Base-by-base conservation (phyloP, 2,113 vertebrate species). In the Sander lucioperca region DNA sequence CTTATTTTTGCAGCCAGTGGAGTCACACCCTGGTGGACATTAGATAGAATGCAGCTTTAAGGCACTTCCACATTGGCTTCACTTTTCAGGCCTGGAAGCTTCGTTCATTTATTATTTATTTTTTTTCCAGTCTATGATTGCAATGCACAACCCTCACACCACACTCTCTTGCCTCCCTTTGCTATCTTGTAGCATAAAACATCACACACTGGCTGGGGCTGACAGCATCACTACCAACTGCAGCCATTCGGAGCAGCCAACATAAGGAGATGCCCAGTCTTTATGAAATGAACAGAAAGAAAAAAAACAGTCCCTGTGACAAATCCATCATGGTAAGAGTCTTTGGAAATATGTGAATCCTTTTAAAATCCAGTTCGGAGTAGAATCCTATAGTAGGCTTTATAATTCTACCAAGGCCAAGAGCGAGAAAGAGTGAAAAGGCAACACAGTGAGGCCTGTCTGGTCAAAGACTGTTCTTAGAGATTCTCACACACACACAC, bases 381-480 rank as follows among this genome's bases (percentile, higher is more conserved):
- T n/a, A 61, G 48, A 77, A 74, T 82, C 59, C 33, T 70, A 39
- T 30, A 58, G 73, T 2, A 62, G 48, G 57, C 33, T 68, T 77
- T 65, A 74, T 61, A 53, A 69, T 30, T 53, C 63, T 77, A 48
- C 66, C 2, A n/a, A 72, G 74, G 65, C 30, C 62, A 30, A 33
- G 56, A 23, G 1, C 21, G 30, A 58, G 58, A n/a, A 18, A 33
- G 27, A 33, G 59, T 54, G 27, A 58, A 76, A 77, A 47, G 6
- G 62, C 50, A 83, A 63, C 67, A 64, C 76, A 73, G 48, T 68
- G 12, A 66, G 16, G 59, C 59, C n/a, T 75, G 30, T 66, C 64
- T 71, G 77, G 19, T 80, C 74, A 64, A 74, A 77, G n/a, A 14
- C 51, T 61, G 45, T 77, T 85, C 4, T 76, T 45, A 27, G 19